These are phyloP conservation scores for Hirudinaria manillensis DNA, from an alignment of 2,888 invertebrate genomes.

Conservation along the genomic window DNA sequence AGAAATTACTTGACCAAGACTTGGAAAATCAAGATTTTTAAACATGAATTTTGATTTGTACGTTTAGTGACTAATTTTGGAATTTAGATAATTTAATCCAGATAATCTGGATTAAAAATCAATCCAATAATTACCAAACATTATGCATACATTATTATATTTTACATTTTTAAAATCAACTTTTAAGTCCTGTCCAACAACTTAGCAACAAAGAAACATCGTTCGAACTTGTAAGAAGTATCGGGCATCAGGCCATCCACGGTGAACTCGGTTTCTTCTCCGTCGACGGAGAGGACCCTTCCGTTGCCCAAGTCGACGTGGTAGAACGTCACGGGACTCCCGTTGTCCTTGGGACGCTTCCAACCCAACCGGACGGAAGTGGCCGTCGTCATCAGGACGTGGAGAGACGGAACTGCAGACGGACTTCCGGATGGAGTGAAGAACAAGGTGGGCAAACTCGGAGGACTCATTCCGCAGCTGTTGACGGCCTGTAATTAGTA, in stretches of 20 bases:
- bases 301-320: slow-evolving; percentile 65
- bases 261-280: slow-evolving; percentile 36
- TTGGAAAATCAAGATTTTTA: too few relatives aligned
- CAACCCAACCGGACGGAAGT: slow-evolving; percentile 63
- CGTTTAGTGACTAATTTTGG: too few relatives aligned
- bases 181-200: too few relatives aligned
- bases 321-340: slow-evolving; percentile 70
- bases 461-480: slow-evolving; percentile 71
- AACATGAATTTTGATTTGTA: too few relatives aligned
- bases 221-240: slow-evolving; percentile 64
- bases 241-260: slow-evolving; percentile 70
- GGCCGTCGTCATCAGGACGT: slow-evolving; percentile 62
- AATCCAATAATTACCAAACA: too few relatives aligned
- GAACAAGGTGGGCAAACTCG: slow-evolving; percentile 65
- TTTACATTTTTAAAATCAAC: too few relatives aligned
- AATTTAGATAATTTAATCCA: too few relatives aligned
- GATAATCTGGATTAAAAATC: too few relatives aligned
- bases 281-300: slow-evolving; percentile 44
- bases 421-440: slow-evolving; percentile 77
- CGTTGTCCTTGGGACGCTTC: slow-evolving; percentile 70
- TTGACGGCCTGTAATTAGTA: slow-evolving; percentile 64
- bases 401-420: slow-evolving; percentile 59
- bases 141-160: too few relatives aligned
- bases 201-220: neutral
- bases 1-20: too few relatives aligned